Conservation (phyloP, 1,140 invertebrate species). For the Lepidurus arcticus region DNA sequence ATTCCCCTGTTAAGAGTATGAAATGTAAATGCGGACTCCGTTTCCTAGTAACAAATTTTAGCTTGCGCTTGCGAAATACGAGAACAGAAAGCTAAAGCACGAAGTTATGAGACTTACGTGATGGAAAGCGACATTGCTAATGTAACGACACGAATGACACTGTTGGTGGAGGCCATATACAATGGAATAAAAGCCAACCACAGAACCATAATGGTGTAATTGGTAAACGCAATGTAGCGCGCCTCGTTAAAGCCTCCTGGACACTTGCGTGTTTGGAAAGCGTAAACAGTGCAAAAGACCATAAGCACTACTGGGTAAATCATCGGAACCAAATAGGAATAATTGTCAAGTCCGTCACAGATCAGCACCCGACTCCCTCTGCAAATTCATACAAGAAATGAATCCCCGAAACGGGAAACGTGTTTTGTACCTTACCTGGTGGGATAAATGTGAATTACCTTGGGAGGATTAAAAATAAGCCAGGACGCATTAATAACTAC, state of each 20-base stretch:
- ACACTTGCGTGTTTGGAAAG: conserved; percentile 66
- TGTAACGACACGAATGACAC: conserved; percentile 50
- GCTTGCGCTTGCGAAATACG: neutral
- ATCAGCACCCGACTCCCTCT: conserved; percentile 38
- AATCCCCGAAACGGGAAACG: neutral
- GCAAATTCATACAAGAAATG: neutral
- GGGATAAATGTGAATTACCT: conserved; percentile 46
- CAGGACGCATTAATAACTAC: conserved; percentile 50
- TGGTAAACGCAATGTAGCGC: conserved; percentile 66
- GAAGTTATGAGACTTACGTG: conserved; percentile 40
- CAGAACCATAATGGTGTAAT: conserved; percentile 70
- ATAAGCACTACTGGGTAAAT: conserved; percentile 55
- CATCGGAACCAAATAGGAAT: conserved; percentile 49
- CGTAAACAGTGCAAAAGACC: conserved; percentile 62
- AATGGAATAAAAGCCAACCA: conserved; percentile 70
- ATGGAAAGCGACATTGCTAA: conserved; percentile 53
- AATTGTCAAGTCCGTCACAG: conserved; percentile 50
- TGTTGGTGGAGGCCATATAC: conserved; percentile 55
- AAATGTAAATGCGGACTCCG: neutral
- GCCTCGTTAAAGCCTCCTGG: conserved; percentile 72
- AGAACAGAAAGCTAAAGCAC: neutral
- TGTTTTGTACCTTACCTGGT: conserved; percentile 41
- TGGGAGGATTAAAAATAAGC: conserved; percentile 49
- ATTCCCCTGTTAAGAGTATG: conserved; percentile 41
- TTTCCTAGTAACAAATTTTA: neutral